Conservation (phyloP, 2,113 vertebrate species). For the Paratilapia polleni region DNA sequence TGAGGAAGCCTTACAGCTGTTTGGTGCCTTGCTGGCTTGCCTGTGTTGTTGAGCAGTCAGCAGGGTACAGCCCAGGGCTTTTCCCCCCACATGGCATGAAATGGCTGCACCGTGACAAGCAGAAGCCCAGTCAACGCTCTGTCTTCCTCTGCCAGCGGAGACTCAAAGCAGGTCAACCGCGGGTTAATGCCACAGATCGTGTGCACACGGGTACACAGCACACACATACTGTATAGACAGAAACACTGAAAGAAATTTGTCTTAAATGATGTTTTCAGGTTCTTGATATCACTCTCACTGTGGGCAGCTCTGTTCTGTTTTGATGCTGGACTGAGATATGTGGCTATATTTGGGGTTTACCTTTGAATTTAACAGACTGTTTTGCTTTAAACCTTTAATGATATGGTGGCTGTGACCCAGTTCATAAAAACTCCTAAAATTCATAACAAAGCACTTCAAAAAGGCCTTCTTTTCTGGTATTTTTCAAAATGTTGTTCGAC, state of each 20-base stretch:
- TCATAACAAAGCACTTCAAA: not conserved
- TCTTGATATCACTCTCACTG: not conserved
- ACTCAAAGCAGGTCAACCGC: conserved; percentile 67
- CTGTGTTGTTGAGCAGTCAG: conserved; percentile 21
- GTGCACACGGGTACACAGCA: not conserved
- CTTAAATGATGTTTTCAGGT: not conserved
- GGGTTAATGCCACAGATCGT: conserved; percentile 51
- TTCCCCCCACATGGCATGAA: conserved; percentile 17
- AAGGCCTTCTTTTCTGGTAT: not conserved
- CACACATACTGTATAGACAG: not conserved
- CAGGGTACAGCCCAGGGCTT: conserved; percentile 10
- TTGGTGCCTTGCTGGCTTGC: not conserved
- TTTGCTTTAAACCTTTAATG: not conserved
- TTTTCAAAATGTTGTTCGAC: not conserved
- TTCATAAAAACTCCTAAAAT: not conserved
- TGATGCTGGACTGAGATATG: not conserved
- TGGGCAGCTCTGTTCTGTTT: no score
- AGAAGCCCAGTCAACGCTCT: conserved; percentile 19
- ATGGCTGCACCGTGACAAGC: conserved; percentile 40
- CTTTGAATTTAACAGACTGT: not conserved
- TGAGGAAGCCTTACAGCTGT: conserved; percentile 39
- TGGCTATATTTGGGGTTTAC: not conserved
- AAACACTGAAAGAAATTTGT: not conserved
- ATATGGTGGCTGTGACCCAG: not conserved
- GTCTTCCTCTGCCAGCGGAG: conserved; percentile 39